Evolutionary conservation across 2,888 invertebrate genomes (phyloP).

Genomic region (Zaprionus obscuricornis): DNA sequence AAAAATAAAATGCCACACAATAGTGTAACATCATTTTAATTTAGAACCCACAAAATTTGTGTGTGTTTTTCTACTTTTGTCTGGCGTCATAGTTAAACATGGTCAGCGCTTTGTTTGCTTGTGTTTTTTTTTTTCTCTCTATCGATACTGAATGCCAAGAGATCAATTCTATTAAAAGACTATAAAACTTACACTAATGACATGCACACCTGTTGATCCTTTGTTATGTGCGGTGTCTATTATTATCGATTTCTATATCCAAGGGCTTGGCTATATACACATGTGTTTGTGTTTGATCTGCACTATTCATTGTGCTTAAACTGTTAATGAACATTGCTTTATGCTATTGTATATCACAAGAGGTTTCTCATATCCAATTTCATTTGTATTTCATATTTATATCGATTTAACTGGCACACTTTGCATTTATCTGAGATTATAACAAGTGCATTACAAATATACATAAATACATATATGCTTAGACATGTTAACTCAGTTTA

Average conservation of each 20-base stretch:
- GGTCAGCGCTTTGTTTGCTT: constrained; percentile 57
- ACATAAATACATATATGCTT: too few species aligned
- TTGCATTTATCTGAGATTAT: too few species aligned
- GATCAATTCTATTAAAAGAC: constrained; percentile 71
- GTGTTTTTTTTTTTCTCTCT: constrained; percentile 9
- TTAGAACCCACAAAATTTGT: constrained; percentile 61
- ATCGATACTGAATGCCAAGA: constrained; percentile 15
- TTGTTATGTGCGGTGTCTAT: constrained; percentile 53
- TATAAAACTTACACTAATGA: constrained; percentile 71
- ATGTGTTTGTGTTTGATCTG: not conserved
- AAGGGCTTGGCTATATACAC: constrained; percentile 12
- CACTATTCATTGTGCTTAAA: too few species aligned
- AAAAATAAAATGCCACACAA: not conserved
- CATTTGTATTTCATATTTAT: too few species aligned
- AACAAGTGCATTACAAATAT: too few species aligned
- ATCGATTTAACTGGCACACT: too few species aligned
- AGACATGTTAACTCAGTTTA: too few species aligned
- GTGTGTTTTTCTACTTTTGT: constrained; percentile 24
- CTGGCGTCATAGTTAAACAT: constrained; percentile 56
- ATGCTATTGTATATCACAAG: too few species aligned
- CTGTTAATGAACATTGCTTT: too few species aligned
- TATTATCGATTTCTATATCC: not conserved
- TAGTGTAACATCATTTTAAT: constrained; percentile 52
- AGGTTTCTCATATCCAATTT: too few species aligned
- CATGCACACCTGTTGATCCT: constrained; percentile 77